Percentiles rank a stretch among this genome's conserved stretches.
These are phyloP conservation scores for Arbacia lixula DNA, from an alignment of 53 echinoderm and acorn worm species.

Conservation along the genomic window DNA sequence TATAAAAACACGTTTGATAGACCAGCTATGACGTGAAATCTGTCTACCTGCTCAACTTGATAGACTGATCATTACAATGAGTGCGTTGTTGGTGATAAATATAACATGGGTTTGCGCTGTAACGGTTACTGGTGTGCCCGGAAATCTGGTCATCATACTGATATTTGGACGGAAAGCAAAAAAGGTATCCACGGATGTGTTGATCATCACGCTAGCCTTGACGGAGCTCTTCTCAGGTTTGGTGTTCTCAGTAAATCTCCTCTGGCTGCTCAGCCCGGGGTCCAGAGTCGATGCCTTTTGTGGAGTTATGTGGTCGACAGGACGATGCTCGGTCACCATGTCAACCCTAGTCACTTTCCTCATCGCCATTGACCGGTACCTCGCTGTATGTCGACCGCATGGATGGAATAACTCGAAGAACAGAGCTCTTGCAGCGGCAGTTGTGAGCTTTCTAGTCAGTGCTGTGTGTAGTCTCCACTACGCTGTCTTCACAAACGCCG, in stretches of 20 bases:
- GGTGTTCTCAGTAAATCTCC: not conserved
- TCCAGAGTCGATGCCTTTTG: conserved; percentile 3
- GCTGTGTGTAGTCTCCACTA: not conserved
- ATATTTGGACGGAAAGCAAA: conserved; percentile 15
- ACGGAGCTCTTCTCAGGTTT: not conserved
- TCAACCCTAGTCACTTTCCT: not conserved
- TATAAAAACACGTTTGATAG: too few relatives aligned
- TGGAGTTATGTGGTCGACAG: conserved; percentile 10
- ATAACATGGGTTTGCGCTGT: not conserved
- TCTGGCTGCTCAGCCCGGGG: conserved; percentile 17
- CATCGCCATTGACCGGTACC: conserved; percentile 21
- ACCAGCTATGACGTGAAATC: too few relatives aligned
- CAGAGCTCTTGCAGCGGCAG: not conserved
- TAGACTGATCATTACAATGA: too few relatives aligned
- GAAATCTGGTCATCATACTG: conserved; percentile 5
- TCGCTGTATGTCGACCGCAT: conserved; percentile 4
- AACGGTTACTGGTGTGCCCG: not conserved
- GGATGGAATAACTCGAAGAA: conserved; percentile 17
- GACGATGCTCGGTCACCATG: not conserved
- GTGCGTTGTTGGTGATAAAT: not conserved
- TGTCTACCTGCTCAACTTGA: too few relatives aligned
- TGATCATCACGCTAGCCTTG: conserved; percentile 9
- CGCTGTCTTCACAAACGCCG: conserved; percentile 9
- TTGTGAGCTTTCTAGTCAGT: not conserved
- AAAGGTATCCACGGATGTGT: conserved; percentile 32